Evolutionary conservation across 2,113 vertebrate species (phyloP).

Genomic region (Rhabdomys dilectus): DNA sequence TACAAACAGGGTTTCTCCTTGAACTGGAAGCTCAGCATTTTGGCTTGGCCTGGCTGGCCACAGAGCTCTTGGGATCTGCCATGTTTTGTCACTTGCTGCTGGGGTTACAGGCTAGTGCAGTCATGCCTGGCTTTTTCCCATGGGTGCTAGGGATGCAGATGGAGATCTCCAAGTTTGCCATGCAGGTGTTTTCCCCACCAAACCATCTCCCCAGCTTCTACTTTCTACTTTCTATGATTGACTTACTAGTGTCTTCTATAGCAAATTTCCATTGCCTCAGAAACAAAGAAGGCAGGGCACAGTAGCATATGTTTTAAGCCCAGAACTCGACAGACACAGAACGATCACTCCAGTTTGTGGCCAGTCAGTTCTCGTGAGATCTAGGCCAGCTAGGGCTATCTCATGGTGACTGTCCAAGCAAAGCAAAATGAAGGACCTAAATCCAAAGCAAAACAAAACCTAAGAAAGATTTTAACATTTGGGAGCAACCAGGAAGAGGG

Average conservation of each 20-base stretch:
- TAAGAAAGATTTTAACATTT: neutral
- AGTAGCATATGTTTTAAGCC: neutral
- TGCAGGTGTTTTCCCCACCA: accelerated
- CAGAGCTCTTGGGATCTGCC: neutral
- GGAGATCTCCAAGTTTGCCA: neutral
- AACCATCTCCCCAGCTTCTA: neutral
- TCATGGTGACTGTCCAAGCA: neutral
- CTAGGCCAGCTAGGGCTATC: neutral
- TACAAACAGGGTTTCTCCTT: neutral
- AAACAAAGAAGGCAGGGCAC: neutral
- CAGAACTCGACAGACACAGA: neutral
- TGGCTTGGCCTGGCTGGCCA: neutral
- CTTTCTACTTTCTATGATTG: neutral
- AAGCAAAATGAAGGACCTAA: neutral
- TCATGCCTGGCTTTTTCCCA: no score
- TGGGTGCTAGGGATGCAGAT: neutral
- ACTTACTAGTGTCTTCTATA: neutral
- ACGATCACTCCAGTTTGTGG: neutral
- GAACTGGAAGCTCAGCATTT: neutral
- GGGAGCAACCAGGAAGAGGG: neutral
- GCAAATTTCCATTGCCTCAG: neutral
- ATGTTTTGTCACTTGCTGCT: neutral
- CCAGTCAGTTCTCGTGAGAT: neutral
- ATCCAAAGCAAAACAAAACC: neutral
- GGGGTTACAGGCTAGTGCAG: neutral